These are phyloP conservation scores for Neelides folsomi DNA, from an alignment of 2,888 invertebrate genomes.

Conservation along the genomic window DNA sequence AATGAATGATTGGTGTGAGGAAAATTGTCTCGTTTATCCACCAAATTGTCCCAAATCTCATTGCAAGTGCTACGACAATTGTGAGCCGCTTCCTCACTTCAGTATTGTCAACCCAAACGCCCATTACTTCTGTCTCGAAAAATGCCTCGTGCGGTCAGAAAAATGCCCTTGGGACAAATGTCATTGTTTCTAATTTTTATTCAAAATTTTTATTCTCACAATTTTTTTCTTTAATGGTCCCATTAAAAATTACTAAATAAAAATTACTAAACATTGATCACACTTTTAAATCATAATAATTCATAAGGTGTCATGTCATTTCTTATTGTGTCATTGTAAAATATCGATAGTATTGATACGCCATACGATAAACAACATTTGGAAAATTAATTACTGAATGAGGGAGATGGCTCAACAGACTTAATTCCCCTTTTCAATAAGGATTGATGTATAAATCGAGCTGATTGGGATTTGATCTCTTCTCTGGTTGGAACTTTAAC, in stretches of 20 bases:
- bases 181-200: constrained; percentile 47
- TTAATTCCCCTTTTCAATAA: constrained; percentile 4
- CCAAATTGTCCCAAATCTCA: constrained; percentile 65
- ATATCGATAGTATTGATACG: too few species aligned
- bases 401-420: too few species aligned
- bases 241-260: background rate
- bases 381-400: too few species aligned
- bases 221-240: background rate
- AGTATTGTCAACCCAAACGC: constrained; percentile 58
- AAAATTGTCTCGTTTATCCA: constrained; percentile 71
- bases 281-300: too few species aligned
- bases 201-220: background rate
- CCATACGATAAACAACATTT: too few species aligned
- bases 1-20: constrained; percentile 70
- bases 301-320: too few species aligned
- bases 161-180: constrained; percentile 59
- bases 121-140: constrained; percentile 68
- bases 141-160: constrained; percentile 65
- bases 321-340: too few species aligned
- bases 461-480: constrained; percentile 4
- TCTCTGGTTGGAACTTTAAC: background rate
- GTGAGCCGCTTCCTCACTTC: constrained; percentile 65
- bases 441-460: background rate
- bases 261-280: too few species aligned
- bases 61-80: constrained; percentile 66